Percentiles rank a stretch among this genome's conserved stretches.
Conservation (phyloP, 92 coral and sea anemone species). For the Siderastrea siderea region DNA sequence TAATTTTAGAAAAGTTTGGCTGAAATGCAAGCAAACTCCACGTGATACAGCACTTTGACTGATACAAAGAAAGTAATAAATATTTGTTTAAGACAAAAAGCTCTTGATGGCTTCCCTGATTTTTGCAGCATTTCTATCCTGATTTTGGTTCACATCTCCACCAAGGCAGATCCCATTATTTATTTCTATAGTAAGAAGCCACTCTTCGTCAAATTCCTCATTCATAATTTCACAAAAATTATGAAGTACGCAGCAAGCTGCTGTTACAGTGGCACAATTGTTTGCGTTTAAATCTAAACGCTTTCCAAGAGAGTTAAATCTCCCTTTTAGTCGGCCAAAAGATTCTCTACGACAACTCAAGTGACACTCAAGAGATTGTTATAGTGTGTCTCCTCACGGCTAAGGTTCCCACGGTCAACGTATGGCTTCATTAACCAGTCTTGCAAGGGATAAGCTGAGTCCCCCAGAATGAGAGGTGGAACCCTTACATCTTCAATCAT, state of each 20-base stretch:
- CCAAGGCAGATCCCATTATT: slow-evolving; percentile 18
- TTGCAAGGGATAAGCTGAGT: slow-evolving; percentile 51
- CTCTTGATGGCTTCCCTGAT: no score
- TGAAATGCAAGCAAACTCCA: no score
- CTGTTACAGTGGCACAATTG: slow-evolving; percentile 29
- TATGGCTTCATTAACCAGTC: slow-evolving; percentile 64
- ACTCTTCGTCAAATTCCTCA: slow-evolving; percentile 57
- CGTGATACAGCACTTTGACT: no score
- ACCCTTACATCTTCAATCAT: slow-evolving; percentile 44
- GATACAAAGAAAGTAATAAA: no score
- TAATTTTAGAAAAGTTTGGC: no score
- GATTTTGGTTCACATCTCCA: no score
- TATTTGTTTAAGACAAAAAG: no score
- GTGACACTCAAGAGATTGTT: slow-evolving; percentile 59
- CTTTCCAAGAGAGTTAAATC: slow-evolving; percentile 46
- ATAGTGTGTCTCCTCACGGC: slow-evolving; percentile 31
- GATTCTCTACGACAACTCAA: slow-evolving; percentile 59
- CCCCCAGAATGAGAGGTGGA: slow-evolving; percentile 46
- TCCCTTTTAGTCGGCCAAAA: slow-evolving; percentile 64
- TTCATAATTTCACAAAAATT: slow-evolving; percentile 64
- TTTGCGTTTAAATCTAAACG: slow-evolving; percentile 29
- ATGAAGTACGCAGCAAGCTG: slow-evolving; percentile 69
- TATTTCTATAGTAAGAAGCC: slow-evolving; percentile 40
- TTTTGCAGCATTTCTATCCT: no score
- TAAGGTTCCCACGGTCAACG: slow-evolving; percentile 17